Conservation (phyloP, 2,888 invertebrate genomes). For the Osmoderma eremita region DNA sequence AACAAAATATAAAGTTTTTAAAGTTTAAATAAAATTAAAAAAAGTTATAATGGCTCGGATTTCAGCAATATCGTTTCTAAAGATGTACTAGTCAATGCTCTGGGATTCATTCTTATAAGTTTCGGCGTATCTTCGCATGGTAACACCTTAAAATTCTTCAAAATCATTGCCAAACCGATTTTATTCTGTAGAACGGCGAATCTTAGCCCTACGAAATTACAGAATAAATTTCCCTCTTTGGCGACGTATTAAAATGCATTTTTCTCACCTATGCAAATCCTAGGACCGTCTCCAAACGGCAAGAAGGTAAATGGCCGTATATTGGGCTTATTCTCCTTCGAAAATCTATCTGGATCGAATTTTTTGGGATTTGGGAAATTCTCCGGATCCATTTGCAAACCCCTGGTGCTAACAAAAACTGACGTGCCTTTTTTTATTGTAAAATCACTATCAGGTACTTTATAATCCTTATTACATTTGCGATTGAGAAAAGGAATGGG, state of each 20-base stretch:
- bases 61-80: background rate
- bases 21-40: too few species aligned
- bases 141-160: conserved; percentile 60
- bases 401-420: conserved; percentile 67
- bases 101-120: conserved; percentile 60
- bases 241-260: background rate
- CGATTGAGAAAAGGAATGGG: conserved; percentile 66
- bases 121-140: conserved; percentile 57
- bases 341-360: conserved; percentile 70
- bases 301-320: conserved; percentile 65
- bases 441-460: conserved; percentile 64
- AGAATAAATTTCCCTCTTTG: background rate
- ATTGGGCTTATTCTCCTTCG: conserved; percentile 62
- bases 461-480: conserved; percentile 66
- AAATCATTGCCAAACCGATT: conserved; percentile 65
- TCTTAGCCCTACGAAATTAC: conserved; percentile 62
- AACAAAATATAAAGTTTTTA: too few species aligned
- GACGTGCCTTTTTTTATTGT: conserved; percentile 66
- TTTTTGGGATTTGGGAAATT: conserved; percentile 68
- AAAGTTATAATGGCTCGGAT: background rate
- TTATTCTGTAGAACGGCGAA: conserved; percentile 69
- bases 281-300: conserved; percentile 69
- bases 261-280: conserved; percentile 67
- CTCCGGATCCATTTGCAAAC: conserved; percentile 68
- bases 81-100: conserved; percentile 51